Conservation (phyloP, 2,113 vertebrate species). For the Sialia sialis region DNA sequence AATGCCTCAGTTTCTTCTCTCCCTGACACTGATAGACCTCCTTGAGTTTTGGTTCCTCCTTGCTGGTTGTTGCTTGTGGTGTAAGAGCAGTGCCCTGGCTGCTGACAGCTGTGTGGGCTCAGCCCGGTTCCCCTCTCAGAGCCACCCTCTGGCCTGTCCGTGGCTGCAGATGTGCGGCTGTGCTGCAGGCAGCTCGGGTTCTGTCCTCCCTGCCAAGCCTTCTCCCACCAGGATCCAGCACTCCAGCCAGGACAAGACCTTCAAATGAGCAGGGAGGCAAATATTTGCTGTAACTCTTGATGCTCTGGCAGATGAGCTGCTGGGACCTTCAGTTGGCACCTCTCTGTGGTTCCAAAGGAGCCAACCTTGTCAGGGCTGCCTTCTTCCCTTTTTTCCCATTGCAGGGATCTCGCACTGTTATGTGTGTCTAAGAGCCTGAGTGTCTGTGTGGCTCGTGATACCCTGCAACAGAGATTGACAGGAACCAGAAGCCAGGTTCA, state of each 20-base stretch:
- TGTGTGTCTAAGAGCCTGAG: neutral
- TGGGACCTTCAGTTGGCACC: slow-evolving; percentile 47
- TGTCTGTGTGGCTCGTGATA: slow-evolving; percentile 26
- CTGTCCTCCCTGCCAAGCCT: neutral
- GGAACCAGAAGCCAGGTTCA: slow-evolving; percentile 73
- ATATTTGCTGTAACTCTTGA: slow-evolving; percentile 25
- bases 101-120: accelerated
- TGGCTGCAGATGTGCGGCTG: neutral
- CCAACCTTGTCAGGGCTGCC: slow-evolving; percentile 49
- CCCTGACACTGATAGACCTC: neutral
- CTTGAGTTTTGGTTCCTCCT: accelerated
- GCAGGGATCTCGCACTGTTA: neutral
- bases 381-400: neutral
- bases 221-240: neutral
- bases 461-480: slow-evolving; percentile 55
- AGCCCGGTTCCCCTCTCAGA: neutral
- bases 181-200: neutral
- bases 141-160: accelerated
- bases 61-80: neutral
- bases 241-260: neutral
- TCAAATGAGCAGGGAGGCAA: slow-evolving; percentile 53
- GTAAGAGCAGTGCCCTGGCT: neutral
- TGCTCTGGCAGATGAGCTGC: slow-evolving; percentile 38
- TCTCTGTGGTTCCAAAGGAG: slow-evolving; percentile 54
- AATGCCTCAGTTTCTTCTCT: neutral